phyloP scores from a whole-genome alignment of 2,888 invertebrate genomes.

The Ichneumoninae sp. region DNA sequence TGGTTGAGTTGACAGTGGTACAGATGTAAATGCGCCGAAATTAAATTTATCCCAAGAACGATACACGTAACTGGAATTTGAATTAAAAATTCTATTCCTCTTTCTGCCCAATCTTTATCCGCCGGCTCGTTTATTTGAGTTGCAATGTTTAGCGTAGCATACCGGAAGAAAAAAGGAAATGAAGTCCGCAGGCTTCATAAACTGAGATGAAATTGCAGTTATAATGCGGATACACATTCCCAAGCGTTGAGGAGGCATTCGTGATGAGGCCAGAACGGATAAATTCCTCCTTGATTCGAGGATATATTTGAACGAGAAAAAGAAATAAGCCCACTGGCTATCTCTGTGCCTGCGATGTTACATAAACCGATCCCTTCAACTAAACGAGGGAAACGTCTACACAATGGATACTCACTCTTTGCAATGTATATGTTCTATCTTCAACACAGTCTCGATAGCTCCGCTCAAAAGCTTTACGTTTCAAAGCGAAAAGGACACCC shows the following conservation, averaged over 20 bases:
- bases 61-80: background rate
- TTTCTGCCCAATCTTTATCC: background rate
- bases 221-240: slow-evolving; percentile 5
- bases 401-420: slow-evolving; percentile 23
- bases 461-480: slow-evolving; percentile 31
- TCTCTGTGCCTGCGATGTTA: slow-evolving; percentile 30
- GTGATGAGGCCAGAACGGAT: slow-evolving; percentile 13
- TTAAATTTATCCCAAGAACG: background rate
- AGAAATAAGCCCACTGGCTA: background rate
- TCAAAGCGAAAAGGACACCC: slow-evolving; percentile 25
- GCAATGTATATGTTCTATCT: slow-evolving; percentile 18
- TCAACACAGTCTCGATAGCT: slow-evolving; percentile 9
- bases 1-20: too few relatives aligned
- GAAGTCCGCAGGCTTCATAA: background rate
- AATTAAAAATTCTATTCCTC: background rate
- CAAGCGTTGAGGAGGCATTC: slow-evolving; percentile 6
- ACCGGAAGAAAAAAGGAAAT: background rate
- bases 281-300: slow-evolving; percentile 21
- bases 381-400: slow-evolving; percentile 26
- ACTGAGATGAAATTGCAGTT: background rate
- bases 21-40: background rate
- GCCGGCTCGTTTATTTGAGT: background rate
- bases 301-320: slow-evolving; percentile 19
- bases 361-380: slow-evolving; percentile 29
- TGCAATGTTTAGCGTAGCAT: background rate